Conservation (phyloP, 2,113 vertebrate species). For the Epinephelus lanceolatus region DNA sequence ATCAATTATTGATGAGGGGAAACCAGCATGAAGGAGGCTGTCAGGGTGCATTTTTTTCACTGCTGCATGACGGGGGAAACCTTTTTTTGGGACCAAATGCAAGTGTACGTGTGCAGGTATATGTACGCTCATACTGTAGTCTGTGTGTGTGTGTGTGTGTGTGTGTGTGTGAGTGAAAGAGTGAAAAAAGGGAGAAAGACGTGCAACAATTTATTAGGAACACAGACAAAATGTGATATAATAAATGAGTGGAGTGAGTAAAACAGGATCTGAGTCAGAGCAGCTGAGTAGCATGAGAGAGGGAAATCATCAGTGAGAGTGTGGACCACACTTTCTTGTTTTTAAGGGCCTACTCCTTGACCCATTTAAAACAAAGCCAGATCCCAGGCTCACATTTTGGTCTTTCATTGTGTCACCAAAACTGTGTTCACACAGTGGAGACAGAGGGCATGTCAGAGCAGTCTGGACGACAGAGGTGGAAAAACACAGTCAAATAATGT, state of each 20-base stretch:
- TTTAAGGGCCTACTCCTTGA: slow-evolving; percentile 2
- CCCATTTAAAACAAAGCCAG: not conserved
- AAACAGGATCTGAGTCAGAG: slow-evolving; percentile 49
- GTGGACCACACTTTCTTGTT: slow-evolving; percentile 23
- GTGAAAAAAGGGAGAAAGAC: not conserved
- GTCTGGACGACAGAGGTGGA: not conserved
- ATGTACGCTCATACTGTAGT: not conserved
- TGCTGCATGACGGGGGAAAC: slow-evolving; percentile 20
- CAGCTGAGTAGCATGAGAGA: slow-evolving; percentile 20
- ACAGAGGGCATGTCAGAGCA: not conserved
- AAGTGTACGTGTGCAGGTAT: not conserved
- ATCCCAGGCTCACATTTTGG: slow-evolving; percentile 3
- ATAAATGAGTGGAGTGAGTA: not conserved
- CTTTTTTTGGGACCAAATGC: slow-evolving; percentile 14
- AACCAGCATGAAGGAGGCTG: slow-evolving; percentile 61
- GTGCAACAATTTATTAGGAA: slow-evolving; percentile 1
- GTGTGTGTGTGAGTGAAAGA: not conserved
- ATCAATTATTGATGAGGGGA: slow-evolving; percentile 71
- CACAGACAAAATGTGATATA: slow-evolving; percentile 36
- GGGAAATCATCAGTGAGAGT: slow-evolving; percentile 27
- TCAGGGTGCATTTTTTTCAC: slow-evolving; percentile 49
- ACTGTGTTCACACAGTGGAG: not conserved
- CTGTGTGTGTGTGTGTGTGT: not conserved
- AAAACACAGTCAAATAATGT: slow-evolving; percentile 7
- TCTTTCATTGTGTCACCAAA: not conserved